Evolutionary conservation across 2,888 invertebrate genomes (phyloP).

Genomic region (Macrosoma leucophasiata): DNA sequence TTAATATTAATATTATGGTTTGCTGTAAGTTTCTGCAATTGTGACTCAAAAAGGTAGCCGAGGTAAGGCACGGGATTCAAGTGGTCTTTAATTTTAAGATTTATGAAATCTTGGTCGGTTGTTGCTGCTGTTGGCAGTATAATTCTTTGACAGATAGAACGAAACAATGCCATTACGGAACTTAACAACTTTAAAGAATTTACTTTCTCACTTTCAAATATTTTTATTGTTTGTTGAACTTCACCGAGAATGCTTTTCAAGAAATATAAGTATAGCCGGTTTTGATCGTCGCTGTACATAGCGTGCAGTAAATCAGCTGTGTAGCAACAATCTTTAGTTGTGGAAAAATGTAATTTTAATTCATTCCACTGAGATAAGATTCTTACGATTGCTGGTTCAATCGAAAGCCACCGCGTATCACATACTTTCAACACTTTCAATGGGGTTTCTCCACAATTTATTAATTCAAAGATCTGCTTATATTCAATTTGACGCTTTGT

Average conservation of each 20-base stretch:
- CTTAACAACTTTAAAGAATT: conserved; percentile 10
- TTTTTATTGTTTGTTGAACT: conserved; percentile 21
- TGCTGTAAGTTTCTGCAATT: conserved; percentile 15
- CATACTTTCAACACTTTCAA: conserved; percentile 18
- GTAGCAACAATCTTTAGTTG: conserved; percentile 7
- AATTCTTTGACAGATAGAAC: conserved; percentile 17
- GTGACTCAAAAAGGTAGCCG: conserved; percentile 20
- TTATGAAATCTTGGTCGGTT: conserved; percentile 19
- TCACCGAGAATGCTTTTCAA: conserved; percentile 8
- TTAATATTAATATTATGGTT: conserved; percentile 16
- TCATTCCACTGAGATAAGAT: conserved; percentile 7
- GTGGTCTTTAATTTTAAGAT: conserved; percentile 21
- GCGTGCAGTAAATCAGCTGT: conserved; percentile 5
- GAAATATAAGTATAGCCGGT: conserved; percentile 5
- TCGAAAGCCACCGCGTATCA: conserved; percentile 17
- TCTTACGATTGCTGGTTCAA: conserved; percentile 11
- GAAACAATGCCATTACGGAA: conserved; percentile 8
- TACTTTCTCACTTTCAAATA: conserved; percentile 17
- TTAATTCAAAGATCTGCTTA: conserved; percentile 11
- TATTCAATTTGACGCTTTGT: conserved; percentile 3
- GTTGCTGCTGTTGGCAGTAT: conserved; percentile 20
- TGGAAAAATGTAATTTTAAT: conserved; percentile 10
- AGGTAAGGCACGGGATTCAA: conserved; percentile 20
- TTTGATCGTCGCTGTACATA: conserved; percentile 6
- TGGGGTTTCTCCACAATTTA: conserved; percentile 21